Evolutionary conservation across 2,113 vertebrate genomes (phyloP), one percentile per base, ranked within the genome.

Genomic region (Setophaga coronata): DNA sequence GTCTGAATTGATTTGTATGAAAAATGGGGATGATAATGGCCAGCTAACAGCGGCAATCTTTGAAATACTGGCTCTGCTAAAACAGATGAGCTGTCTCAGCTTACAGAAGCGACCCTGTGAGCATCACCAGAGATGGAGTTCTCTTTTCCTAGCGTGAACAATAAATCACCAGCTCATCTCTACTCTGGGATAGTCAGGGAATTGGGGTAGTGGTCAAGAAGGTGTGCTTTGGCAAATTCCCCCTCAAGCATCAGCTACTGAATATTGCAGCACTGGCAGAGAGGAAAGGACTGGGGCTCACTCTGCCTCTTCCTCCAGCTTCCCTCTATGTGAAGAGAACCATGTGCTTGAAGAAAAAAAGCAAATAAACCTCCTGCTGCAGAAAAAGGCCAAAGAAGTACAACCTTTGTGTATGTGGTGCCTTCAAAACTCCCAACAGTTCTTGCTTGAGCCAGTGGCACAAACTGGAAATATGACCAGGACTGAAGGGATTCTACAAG

Each of bases 381-480:
- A 77, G 50, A 11, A 36, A 34, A 56, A 61, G 13, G 20, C 25
- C 17, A 9, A n/a, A 72, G 36, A 14, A 73, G 14, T 12, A 33
- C 17, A 48, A 24, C 14, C n/a, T 1, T 0, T 0, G 0, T 2
- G 5, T 19, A 14, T 0, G 0, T 48, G 28, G 9, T 25, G 21
- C 20, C 14, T 60, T 58, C 48, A 14, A 25, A 67, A 60, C 28
- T 74, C 33, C 34, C 15, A 13, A 7, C 19, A 29, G 19, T 5
- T 42, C 60, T 38, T 19, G 10, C 67, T 43, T 4, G 1, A 79
- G 70, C 29, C 53, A 40, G 26, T 1, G 5, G 51, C 26, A 54
- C 33, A 70, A 70, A 40, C 13, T 18, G 33, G 26, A 66, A 42
- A 18, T 3, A n/a, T 0, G 21, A 53, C 45, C 12, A 18, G 33